Percentiles rank a stretch among this genome's conserved stretches.
These are phyloP conservation scores for human (Homo sapiens) DNA, from an alignment of 2,113 vertebrate genomes.

Conservation along the genomic window GRCh38 chr9:116348001-116348500, in stretches of 20 bases:
- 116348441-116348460: not conserved
- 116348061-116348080: not conserved
- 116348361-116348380: not conserved
- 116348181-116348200: not conserved
- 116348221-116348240: not conserved
- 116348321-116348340: not conserved
- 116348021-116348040: slow-evolving; percentile 29
- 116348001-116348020: not conserved
- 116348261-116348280: not conserved
- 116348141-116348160: not conserved
- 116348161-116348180: not conserved
- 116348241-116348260: not conserved
- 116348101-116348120: not conserved
- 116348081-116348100: not conserved
- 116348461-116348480: not conserved
- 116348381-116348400: not conserved
- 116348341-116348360: too few relatives aligned
- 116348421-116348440: not conserved
- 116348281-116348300: not conserved
- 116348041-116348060: not conserved
- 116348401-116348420: not conserved
- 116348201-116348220: not conserved
- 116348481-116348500: not conserved
- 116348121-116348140: not conserved
- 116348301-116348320: not conserved